Percentiles rank a stretch among this genome's conserved stretches.
Evolutionary conservation across 2,113 vertebrate species (phyloP).

Genomic region (Spheniscus mendiculus): DNA sequence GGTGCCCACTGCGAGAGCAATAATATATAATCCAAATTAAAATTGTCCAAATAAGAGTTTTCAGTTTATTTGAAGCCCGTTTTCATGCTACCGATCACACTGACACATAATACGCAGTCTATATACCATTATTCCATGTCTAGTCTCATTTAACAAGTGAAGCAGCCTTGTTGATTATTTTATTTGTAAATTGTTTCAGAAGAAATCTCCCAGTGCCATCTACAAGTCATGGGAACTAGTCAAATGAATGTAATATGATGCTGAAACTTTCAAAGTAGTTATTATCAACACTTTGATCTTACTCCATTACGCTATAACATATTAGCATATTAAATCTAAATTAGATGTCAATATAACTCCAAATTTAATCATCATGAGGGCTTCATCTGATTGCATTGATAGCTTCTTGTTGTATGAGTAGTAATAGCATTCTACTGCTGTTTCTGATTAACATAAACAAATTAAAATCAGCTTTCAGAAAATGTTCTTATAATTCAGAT

Average conservation of each 20-base stretch:
- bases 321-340: conserved; percentile 50
- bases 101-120: neutral
- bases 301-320: neutral
- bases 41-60: neutral
- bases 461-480: conserved; percentile 22
- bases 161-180: neutral
- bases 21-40: neutral
- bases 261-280: conserved; percentile 1
- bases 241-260: neutral
- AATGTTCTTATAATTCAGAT: neutral
- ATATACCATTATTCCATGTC: neutral
- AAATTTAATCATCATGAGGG: conserved; percentile 28
- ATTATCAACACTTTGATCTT: neutral
- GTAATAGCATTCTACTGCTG: neutral
- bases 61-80: neutral
- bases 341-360: conserved; percentile 12
- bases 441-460: conserved; percentile 24
- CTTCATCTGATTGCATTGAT: conserved; percentile 12
- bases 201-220: neutral
- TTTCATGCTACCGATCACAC: neutral
- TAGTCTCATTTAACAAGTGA: neutral
- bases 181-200: neutral
- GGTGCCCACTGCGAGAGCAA: neutral
- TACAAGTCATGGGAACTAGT: neutral
- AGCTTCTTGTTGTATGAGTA: neutral